Conservation (phyloP, 2,888 invertebrate species). For the Zygothrica quintamaculata region DNA sequence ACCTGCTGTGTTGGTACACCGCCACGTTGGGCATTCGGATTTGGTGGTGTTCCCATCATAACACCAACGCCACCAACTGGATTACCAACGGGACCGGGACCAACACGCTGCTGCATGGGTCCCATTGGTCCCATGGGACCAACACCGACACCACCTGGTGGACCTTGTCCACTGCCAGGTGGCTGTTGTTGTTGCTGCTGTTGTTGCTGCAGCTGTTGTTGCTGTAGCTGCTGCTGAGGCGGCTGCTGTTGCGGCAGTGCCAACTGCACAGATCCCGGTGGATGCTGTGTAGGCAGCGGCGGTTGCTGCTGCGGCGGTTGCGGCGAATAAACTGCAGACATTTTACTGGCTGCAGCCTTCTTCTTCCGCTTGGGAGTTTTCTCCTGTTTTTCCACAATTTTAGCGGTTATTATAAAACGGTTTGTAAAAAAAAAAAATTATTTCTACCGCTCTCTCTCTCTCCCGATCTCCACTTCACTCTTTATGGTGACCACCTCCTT, state of each 20-base stretch:
- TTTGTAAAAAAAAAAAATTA: constrained; percentile 50
- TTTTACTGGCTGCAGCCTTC: constrained; percentile 85
- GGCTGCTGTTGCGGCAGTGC: constrained; percentile 52
- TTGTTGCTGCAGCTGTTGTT: constrained; percentile 50
- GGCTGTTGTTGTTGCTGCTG: constrained; percentile 59
- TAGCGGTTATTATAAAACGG: constrained; percentile 80
- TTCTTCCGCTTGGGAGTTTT: constrained; percentile 85
- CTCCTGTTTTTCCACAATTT: constrained; percentile 85
- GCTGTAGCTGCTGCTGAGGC: constrained; percentile 35
- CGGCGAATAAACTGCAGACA: constrained; percentile 85
- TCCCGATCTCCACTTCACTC: not conserved
- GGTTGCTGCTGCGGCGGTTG: constrained; percentile 82
- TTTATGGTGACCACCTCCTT: no score
- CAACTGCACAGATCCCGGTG: constrained; percentile 57
- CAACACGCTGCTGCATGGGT: constrained; percentile 76
- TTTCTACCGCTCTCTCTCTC: constrained; percentile 10
- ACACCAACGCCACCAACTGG: constrained; percentile 55
- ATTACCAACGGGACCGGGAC: constrained; percentile 59
- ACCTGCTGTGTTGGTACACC: constrained; percentile 87
- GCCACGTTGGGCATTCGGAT: constrained; percentile 71
- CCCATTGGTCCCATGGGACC: constrained; percentile 68
- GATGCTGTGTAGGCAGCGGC: constrained; percentile 63
- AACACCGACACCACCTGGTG: constrained; percentile 59
- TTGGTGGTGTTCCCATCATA: constrained; percentile 81
- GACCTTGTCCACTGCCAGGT: constrained; percentile 61